phyloP scores from a whole-genome alignment of 2,888 invertebrate genomes.

The Ophion slaviceki region DNA sequence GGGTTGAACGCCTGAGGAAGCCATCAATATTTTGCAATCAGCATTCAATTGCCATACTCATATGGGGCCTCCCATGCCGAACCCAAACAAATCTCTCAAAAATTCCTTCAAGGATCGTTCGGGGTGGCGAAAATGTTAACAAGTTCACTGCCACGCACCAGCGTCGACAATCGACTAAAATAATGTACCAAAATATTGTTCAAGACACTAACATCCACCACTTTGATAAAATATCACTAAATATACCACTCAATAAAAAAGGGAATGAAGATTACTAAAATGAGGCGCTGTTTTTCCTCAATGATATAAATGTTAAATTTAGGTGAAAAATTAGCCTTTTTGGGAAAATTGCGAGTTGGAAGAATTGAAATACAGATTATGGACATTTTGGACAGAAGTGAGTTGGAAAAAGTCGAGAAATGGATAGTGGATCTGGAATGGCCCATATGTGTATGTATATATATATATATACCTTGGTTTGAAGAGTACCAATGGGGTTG shows the following conservation, averaged over 20 bases:
- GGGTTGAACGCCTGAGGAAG: slow-evolving; percentile 65
- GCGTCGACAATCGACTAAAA: not conserved
- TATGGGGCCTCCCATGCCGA: slow-evolving; percentile 12
- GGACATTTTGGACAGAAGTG: not conserved
- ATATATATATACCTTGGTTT: slow-evolving; percentile 32
- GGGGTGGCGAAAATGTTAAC: not conserved
- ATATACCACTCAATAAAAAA: no score
- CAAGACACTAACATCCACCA: no score
- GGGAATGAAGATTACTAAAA: no score
- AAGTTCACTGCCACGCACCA: no score
- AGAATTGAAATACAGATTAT: not conserved
- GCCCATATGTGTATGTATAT: slow-evolving; percentile 35
- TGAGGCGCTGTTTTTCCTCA: no score
- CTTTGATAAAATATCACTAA: no score
- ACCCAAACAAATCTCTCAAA: not conserved
- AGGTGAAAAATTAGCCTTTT: not conserved
- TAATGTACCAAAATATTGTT: not conserved
- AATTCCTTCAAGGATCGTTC: not conserved
- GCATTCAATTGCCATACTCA: slow-evolving; percentile 78
- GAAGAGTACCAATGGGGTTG: slow-evolving; percentile 67
- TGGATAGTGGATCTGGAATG: not conserved
- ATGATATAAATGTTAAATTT: not conserved
- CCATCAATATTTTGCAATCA: slow-evolving; percentile 82
- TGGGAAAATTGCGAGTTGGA: not conserved
- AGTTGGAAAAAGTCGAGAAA: not conserved